Percentiles rank a stretch among this genome's conserved stretches.
These are phyloP conservation scores for Drosophila neotestacea DNA, from an alignment of 2,888 invertebrate genomes.

Conservation along the genomic window DNA sequence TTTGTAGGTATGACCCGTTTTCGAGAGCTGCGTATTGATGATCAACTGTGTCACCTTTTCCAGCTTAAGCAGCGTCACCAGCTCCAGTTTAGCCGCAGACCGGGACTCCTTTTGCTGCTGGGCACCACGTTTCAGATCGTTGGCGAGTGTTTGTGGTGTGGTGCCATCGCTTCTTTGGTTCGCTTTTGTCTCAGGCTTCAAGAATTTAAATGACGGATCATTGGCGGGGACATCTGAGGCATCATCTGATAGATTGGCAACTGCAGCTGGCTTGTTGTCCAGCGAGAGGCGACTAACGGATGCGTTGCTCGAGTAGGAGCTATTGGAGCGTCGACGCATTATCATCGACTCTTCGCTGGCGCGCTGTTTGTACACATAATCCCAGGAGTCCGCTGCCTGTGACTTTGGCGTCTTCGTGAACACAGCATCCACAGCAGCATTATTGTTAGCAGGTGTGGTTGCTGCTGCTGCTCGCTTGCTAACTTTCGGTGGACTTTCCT, in stretches of 20 bases:
- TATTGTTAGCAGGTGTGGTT: constrained; percentile 2
- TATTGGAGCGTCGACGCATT: constrained; percentile 92
- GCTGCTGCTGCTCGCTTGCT: constrained; percentile 38
- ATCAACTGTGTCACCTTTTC: constrained; percentile 88
- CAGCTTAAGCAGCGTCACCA: constrained; percentile 65
- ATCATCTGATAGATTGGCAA: constrained; percentile 61
- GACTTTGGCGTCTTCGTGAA: constrained; percentile 55
- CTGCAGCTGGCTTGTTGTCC: constrained; percentile 54
- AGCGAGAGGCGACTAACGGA: constrained; percentile 87
- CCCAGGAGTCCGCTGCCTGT: constrained; percentile 85
- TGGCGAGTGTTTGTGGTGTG: constrained; percentile 69
- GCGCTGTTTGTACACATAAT: constrained; percentile 88
- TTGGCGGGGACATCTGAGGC: constrained; percentile 46
- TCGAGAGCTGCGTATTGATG: constrained; percentile 87
- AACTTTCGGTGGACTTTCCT: constrained; percentile 53
- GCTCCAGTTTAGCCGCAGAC: constrained; percentile 31
- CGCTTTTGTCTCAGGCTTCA: constrained; percentile 82
- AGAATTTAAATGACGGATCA: constrained; percentile 83
- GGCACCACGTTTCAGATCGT: constrained; percentile 71
- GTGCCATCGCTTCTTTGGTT: constrained; percentile 73
- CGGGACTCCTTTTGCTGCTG: constrained; percentile 30
- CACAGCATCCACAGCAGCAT: constrained; percentile 27
- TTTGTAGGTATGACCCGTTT: constrained; percentile 88
- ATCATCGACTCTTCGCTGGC: constrained; percentile 91
- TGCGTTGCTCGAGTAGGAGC: constrained; percentile 91